phyloP scores from a whole-genome alignment of 2,888 invertebrate species.

The Deilephila elpenor region DNA sequence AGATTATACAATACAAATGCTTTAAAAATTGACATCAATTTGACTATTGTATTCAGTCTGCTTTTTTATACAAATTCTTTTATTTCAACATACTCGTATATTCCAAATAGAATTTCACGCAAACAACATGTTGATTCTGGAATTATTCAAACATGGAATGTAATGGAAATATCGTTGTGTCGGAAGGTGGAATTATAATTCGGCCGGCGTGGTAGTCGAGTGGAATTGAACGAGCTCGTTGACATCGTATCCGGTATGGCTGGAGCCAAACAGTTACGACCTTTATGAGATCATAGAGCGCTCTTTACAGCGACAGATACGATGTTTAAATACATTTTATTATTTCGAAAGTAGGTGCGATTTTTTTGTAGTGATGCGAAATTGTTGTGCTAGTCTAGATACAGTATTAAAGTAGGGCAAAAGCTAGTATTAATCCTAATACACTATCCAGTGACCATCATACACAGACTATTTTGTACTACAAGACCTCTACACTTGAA shows the following conservation, averaged over 20 bases:
- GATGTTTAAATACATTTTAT: background rate
- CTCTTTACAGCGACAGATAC: background rate
- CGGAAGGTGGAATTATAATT: slow-evolving; percentile 13
- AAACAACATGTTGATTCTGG: slow-evolving; percentile 4
- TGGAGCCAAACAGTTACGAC: slow-evolving; percentile 16
- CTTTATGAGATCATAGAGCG: slow-evolving; percentile 13
- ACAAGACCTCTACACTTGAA: no score
- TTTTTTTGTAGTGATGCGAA: background rate
- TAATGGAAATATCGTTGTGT: background rate
- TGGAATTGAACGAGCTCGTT: slow-evolving; percentile 1
- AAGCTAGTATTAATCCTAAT: no score
- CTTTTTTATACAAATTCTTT: no score
- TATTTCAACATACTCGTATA: no score
- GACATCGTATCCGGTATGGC: slow-evolving; percentile 9
- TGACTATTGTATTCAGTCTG: no score
- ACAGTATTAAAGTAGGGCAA: no score
- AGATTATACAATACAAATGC: background rate
- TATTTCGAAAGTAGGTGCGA: no score
- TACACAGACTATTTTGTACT: background rate
- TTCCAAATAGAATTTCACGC: background rate
- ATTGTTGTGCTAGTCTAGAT: no score
- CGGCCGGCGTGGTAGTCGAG: background rate
- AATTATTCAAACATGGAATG: slow-evolving; percentile 1
- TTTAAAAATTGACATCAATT: no score
- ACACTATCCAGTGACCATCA: no score